A percentile compares a stretch with the other conserved stretches of the same genome.
These are phyloP conservation scores for Xenops minutus DNA, from an alignment of 2,797 vertebrate species.

Conservation along the genomic window DNA sequence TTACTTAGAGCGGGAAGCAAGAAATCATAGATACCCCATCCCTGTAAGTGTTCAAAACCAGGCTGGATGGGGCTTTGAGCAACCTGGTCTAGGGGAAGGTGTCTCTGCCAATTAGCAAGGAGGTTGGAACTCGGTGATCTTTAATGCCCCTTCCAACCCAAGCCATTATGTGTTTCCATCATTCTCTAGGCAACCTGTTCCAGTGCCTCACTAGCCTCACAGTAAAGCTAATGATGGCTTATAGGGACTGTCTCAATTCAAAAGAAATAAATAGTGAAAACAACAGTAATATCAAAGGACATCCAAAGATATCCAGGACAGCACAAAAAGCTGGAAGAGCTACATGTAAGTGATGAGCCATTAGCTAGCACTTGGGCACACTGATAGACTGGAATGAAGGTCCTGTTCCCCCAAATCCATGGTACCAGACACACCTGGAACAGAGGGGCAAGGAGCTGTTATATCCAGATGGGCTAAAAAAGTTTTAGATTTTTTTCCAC, in stretches of 20 bases:
- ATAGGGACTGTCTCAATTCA: not conserved
- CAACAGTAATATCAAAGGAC: not conserved
- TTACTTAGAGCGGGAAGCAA: not conserved
- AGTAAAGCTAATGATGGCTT: not conserved
- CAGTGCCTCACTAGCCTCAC: not conserved
- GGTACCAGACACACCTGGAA: not conserved
- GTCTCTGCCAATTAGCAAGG: not conserved
- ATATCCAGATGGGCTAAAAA: not conserved
- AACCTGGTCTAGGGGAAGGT: not conserved
- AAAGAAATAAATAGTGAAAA: not conserved
- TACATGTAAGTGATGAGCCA: not conserved
- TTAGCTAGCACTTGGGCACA: not conserved
- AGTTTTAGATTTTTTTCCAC: not conserved
- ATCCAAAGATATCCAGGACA: not conserved
- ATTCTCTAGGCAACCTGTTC: not conserved
- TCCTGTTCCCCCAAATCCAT: not conserved
- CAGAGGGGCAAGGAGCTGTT: not conserved
- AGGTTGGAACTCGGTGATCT: not conserved
- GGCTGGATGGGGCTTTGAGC: not conserved
- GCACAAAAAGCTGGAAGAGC: not conserved
- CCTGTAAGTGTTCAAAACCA: not conserved
- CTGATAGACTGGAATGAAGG: not conserved
- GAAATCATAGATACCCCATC: not conserved
- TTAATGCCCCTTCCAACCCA: not conserved
- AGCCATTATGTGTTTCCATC: not conserved